Evolutionary conservation across 2,797 vertebrate genomes (phyloP).

Genomic region (Acrocephalus scirpaceus): DNA sequence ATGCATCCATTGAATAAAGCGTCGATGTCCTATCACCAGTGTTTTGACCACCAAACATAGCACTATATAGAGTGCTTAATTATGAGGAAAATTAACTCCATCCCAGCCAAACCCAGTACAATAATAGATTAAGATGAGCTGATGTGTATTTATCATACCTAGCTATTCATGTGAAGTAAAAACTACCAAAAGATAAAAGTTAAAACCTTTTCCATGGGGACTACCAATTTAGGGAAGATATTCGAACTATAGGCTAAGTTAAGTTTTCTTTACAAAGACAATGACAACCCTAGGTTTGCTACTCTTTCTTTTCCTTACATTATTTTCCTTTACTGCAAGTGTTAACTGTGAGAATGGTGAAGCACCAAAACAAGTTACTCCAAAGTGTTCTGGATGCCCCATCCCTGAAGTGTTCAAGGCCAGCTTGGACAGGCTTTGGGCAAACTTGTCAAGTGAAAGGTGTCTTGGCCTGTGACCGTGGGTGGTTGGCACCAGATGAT

Average conservation of each 20-base stretch:
- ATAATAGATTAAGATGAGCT: not conserved
- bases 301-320: not conserved
- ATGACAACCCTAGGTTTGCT: not conserved
- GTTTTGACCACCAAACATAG: not conserved
- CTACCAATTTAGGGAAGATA: not conserved
- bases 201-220: not conserved
- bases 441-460: not conserved
- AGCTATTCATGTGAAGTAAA: not conserved
- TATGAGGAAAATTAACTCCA: not conserved
- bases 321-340: not conserved
- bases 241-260: not conserved
- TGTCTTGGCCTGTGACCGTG: rapidly evolving
- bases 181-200: rapidly evolving
- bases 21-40: not conserved
- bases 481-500: not conserved
- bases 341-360: not conserved
- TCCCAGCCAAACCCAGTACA: not conserved
- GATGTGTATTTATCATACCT: not conserved
- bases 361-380: not conserved
- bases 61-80: not conserved
- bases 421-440: not conserved
- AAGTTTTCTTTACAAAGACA: not conserved
- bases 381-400: not conserved
- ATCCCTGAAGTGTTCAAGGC: not conserved
- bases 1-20: not conserved